Evolutionary conservation across 2,797 vertebrate genomes (phyloP), one percentile per base, ranked within the genome.

Genomic region (Notolepis coatsorum): DNA sequence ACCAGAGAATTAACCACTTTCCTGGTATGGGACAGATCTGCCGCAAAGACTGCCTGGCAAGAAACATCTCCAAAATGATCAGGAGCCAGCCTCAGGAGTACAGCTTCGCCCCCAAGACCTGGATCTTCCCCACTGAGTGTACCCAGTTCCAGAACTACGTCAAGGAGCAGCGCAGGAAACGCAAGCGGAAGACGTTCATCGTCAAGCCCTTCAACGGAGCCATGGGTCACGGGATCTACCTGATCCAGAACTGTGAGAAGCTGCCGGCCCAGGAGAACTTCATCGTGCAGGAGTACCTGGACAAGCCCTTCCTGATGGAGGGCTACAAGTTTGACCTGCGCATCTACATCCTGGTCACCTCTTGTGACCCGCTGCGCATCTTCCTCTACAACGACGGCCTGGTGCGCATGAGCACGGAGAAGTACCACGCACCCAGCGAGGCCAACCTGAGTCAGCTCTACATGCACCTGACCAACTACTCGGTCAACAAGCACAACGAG

Each of bases 21-120:
- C 95, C 95, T 65, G 95, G 95, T 88, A 96, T 96, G 95, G 95
- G 95, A 8, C 94, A 96, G 87, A 95, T 96, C 85, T 95, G 95
- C 89, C 93, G 95, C 52, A 96, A 96, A 88, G 95, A 96, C 91
- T 96, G 95, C 80, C 86, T 96, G 82, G 94, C 94, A 81, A 93
- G 95, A 86, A 96, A 96, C 88, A 96, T 28, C 35, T 24, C 18
- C 81, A 96, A 94, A 89, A 96, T 96, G 94, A 95, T 95, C 79
- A 95, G 91, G 81, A 93, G 81, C 78, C 94, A 93, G 73, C 93
- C 94, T 83, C 91, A 94, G 81, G 95, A 96, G 67, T 96, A 96
- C 73, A 90, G 90, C 65, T 96, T 96, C 84, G 88, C 94, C 79
- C 95, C 94, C 73, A 91, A 91, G 76, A 96, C 95, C 0, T 96